phyloP scores from a whole-genome alignment of 1,140 invertebrate species.

The Drosophila lacteicornis region DNA sequence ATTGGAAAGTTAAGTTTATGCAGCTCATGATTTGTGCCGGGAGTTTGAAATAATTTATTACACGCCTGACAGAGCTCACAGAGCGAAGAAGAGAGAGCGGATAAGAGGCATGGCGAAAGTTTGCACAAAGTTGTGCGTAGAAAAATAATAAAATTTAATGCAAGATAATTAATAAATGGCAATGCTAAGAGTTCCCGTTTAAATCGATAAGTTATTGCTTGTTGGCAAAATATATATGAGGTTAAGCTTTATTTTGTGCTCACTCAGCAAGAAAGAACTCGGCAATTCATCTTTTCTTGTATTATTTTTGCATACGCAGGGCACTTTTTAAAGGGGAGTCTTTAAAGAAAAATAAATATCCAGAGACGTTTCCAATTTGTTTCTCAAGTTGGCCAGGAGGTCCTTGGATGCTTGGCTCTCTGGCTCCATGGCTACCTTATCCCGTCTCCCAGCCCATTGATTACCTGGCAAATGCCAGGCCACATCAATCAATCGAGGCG shows the following conservation, averaged over 20 bases:
- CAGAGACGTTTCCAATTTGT: conserved; percentile 33
- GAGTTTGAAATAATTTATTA: conserved; percentile 53
- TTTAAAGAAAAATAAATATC: conserved; percentile 45
- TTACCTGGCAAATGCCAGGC: conserved; percentile 49
- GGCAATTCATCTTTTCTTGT: not conserved
- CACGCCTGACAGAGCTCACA: conserved; percentile 15
- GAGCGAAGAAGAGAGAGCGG: not conserved
- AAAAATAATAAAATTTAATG: conserved; percentile 37
- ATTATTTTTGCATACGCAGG: conserved; percentile 21
- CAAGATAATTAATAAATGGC: conserved; percentile 35
- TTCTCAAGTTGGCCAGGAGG: conserved; percentile 26
- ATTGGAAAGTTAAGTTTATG: conserved; percentile 63
- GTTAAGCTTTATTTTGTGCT: conserved; percentile 5
- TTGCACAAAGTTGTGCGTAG: conserved; percentile 10
- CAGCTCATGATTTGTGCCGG: conserved; percentile 50
- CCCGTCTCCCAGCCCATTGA: conserved; percentile 23
- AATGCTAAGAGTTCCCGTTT: not conserved
- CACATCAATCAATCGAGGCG: conserved; percentile 67
- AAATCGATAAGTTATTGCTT: conserved; percentile 29
- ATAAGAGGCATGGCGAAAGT: conserved; percentile 8
- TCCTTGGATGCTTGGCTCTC: conserved; percentile 8
- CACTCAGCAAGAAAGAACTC: conserved; percentile 25
- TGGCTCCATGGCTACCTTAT: not conserved
- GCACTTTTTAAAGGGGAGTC: conserved; percentile 7
- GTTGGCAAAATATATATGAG: not conserved